Percentiles rank a stretch among this genome's conserved stretches.
Conservation (phyloP, 2,113 vertebrate genomes). For the Noctilio leporinus region DNA sequence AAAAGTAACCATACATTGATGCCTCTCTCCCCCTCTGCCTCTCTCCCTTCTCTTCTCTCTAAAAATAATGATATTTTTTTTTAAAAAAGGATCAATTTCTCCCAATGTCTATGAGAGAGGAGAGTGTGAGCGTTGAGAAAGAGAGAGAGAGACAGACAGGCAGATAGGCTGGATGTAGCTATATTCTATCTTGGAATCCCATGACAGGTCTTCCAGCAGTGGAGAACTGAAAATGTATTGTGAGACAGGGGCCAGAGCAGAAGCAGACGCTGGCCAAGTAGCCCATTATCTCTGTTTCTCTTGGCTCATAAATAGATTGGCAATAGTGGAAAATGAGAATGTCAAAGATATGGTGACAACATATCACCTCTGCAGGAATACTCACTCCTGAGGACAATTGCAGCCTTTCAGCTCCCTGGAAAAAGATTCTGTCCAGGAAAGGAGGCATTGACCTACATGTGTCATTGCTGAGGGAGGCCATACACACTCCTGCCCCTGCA, state of each 20-base stretch:
- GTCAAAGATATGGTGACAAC: too few relatives aligned
- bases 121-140: background rate
- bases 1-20: too few relatives aligned
- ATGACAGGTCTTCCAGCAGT: background rate
- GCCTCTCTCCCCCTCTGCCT: too few relatives aligned
- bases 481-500: background rate
- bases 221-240: background rate
- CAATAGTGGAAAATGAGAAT: background rate
- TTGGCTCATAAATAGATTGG: background rate
- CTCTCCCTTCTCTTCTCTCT: too few relatives aligned
- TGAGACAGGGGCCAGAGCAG: background rate
- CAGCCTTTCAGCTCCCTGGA: background rate
- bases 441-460: background rate
- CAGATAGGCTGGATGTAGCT: background rate
- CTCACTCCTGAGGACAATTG: background rate
- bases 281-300: background rate
- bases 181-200: background rate
- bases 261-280: background rate
- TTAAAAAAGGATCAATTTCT: background rate
- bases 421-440: background rate
- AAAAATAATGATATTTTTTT: too few relatives aligned
- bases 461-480: background rate
- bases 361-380: rapidly evolving
- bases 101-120: background rate
- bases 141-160: too few relatives aligned